Evolutionary conservation across 1,140 invertebrate genomes (phyloP), one percentile per base, ranked within the genome.

Genomic region (Neoseiulus cucumeris): DNA sequence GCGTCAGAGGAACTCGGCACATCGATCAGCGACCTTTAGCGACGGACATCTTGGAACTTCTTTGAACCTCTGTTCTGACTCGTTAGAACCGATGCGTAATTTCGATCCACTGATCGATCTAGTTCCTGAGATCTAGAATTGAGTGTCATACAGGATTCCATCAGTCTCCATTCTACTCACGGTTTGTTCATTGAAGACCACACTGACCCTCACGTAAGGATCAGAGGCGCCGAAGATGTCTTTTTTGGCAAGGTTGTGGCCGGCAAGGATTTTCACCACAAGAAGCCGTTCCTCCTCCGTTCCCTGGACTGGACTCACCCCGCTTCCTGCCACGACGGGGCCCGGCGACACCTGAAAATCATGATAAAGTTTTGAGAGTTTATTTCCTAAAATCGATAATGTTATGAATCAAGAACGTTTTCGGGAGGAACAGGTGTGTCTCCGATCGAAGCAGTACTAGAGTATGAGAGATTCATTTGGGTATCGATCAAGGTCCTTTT

Each of bases 161-260:
- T 87, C 87, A 78, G 95, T 90, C 74, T 95, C 83, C 59, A 85
- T 86, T 72, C 85, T 82, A 78, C 91, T 86, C 71, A 85, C 83
- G 74, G 85, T 85, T 66, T 72, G 71, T 41, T 72, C 73, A 45
- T 86, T 82, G 70, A 84, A 85, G 72, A 87, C 85, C 68, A 97
- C 80, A 75, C 93, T 89, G 74, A 97, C 85, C 71, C 87, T 82
- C 12, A 95, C 91, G 81, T 97, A 97, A 39, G 92, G 93, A 81
- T 97, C 93, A 82, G 91, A 91, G 76, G 18, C 91, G 72, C 93
- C 93, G 82, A 97, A 97, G 72, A 97, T 95, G 75, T 97, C 93
- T 77, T 96, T 97, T 75, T 93, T 94, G 30, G 92, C 91, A 72
- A 97, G 79, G 70, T 89, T 85, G 75, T 87, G 85, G 33, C 90